Evolutionary conservation across 2,113 vertebrate genomes (phyloP), one percentile per base, ranked within the genome.

Genomic region (Callipepla californica): DNA sequence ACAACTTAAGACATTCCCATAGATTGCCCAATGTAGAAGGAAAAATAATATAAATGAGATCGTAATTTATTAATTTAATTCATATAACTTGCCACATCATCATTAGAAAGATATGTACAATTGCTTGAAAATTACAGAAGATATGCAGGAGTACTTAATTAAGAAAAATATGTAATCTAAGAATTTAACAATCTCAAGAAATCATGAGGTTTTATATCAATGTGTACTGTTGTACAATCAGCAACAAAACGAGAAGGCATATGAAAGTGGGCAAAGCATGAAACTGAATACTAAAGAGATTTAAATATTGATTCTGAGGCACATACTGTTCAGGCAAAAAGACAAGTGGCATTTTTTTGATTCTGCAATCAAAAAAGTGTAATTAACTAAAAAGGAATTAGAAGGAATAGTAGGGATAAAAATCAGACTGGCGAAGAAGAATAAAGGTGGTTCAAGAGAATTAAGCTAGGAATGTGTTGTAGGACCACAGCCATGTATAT

Each of bases 31-130:
- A 3, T 1, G 28, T 32, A 18, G 28, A 55, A 55, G 53, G 13
- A 34, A 34, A 69, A 92, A 86, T 32, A 34, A 34, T 74, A 92
- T n/a, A 82, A 92, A 66, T 6, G 40, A 87, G 63, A 72, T 32
- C 36, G 62, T 11, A 67, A 85, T 78, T 76, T 86, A 90, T 73
- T 79, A 50, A 84, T 81, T 81, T 19, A 73, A 69, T 57, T 86
- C 26, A 11, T 19, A 44, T 69, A 66, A n/a, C 53, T 91, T 62
- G 50, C n/a, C 75, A 59, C 62, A 73, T 40, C 66, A 47, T 22
- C 44, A 40, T 79, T 47, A 73, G 75, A 92, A 91, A 59, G 59
- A 40, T 44, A 73, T 22, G 19, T 15, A 55, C 30, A 47, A 81
- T 81, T 58, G 63, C 51, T 89, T 63, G 18, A 55, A 32, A 68